phyloP scores from a whole-genome alignment of 2,113 vertebrate genomes.

The Miniopterus natalensis region DNA sequence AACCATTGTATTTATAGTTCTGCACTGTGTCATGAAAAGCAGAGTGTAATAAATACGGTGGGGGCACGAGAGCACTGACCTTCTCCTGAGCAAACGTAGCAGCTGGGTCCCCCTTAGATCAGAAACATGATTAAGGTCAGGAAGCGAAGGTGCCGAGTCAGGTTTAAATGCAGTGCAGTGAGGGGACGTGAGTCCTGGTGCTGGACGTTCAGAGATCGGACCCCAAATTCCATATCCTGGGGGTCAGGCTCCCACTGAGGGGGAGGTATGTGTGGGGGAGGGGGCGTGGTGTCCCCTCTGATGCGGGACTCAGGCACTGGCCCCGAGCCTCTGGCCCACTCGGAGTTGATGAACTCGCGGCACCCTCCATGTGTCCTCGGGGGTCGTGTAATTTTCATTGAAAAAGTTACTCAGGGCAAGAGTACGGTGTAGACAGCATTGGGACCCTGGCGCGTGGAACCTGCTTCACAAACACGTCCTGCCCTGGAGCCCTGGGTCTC shows the following conservation, averaged over 20 bases:
- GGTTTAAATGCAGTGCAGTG: not conserved
- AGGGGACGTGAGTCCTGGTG: not conserved
- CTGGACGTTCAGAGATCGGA: not conserved
- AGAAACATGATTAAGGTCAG: not conserved
- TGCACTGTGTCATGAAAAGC: slow-evolving; percentile 34
- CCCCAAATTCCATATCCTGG: not conserved
- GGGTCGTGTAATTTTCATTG: no score
- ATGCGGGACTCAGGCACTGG: not conserved
- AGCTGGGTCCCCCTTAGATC: not conserved
- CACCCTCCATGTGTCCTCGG: no score
- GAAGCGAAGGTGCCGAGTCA: not conserved
- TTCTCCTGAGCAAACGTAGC: not conserved
- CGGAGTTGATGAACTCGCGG: not conserved
- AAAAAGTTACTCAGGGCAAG: no score
- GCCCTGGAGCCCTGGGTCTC: no score
- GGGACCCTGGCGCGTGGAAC: no score
- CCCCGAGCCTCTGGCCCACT: not conserved
- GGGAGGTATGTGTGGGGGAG: no score
- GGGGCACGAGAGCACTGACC: no score
- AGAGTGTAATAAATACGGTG: slow-evolving; percentile 64
- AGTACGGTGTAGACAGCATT: no score
- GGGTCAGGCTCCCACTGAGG: not conserved
- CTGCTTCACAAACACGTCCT: no score
- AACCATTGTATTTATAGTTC: slow-evolving; percentile 66
- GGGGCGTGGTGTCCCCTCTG: no score